These are phyloP conservation scores for Pterocles orientalis DNA, from an alignment of 2,113 vertebrate species.

Conservation along the genomic window DNA sequence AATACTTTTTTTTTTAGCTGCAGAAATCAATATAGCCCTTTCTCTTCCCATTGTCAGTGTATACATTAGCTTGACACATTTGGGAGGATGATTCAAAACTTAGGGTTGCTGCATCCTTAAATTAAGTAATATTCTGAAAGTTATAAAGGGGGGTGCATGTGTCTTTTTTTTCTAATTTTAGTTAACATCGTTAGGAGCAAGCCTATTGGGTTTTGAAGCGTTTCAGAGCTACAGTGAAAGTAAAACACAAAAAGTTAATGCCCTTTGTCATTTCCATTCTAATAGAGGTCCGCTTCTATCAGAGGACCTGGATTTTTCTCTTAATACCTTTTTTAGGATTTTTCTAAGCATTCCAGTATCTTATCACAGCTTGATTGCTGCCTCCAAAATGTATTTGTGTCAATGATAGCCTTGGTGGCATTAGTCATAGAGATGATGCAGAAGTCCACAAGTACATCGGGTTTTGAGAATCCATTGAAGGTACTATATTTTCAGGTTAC, in stretches of 20 bases:
- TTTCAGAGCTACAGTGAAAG: background rate
- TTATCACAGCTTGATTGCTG: background rate
- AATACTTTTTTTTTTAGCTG: background rate
- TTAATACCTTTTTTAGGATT: background rate
- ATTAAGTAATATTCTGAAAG: background rate
- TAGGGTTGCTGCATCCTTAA: background rate
- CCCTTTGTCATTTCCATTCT: background rate
- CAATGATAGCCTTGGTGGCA: background rate
- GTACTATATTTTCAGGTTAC: background rate
- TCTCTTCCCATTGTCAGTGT: background rate
- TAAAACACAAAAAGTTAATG: background rate
- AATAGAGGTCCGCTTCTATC: background rate
- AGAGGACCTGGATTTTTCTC: background rate
- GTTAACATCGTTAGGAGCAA: background rate
- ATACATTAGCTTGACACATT: background rate
- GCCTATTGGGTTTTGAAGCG: background rate
- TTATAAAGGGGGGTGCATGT: background rate
- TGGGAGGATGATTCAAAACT: background rate
- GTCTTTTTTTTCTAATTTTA: background rate
- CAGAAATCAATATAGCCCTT: background rate
- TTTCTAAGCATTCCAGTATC: background rate
- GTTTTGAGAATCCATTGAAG: background rate
- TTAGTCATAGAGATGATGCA: background rate
- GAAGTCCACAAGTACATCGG: background rate
- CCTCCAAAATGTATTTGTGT: background rate